Base-by-base conservation (phyloP, 37 sponge, comb jelly and placozoan species). In the Hormiphora californensis region DNA sequence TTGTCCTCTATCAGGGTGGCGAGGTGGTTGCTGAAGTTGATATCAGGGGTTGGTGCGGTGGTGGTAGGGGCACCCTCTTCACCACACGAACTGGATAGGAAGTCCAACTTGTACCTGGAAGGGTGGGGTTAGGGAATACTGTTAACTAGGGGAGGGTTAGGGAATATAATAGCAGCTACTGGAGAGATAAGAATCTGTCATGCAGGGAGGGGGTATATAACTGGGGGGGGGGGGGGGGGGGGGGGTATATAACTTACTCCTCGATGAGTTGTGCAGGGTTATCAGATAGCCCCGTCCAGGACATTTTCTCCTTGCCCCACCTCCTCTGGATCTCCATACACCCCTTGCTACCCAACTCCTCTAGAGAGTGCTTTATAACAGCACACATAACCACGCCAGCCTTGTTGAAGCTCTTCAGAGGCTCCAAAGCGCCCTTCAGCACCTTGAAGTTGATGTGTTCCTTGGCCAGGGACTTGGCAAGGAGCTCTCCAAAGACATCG, bases 301-400 rank as follows among this genome's bases (percentile, higher is more conserved):
- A 73, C 81, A 73, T 73, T 46, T 73, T 39, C 39, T 73, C 81
- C 44, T 73, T 73, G 21, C 81, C 81, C 81, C 81, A 73, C 43
- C 81, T 73, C 46, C 43, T 33, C 81, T 73, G 81, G 1, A 73
- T 33, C 41, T 73, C 81, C 81, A 73, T 73, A 30, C 81, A 43
- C 8, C 81, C 81, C 46, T 73, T 73, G 46, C 38, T 36, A 4
- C 38, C 81, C 46, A 73, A 46, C 23, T 25, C 23, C 4, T 73
- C 81, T 28, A 73, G 36, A 8, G 81, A 33, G 43, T 7, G 40
- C 46, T 73, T 73, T n/a, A 73, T 73, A 19, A 57, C 81, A 43
- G 40, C 81, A 28, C 81, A 73, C 81, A 73, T 32, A 28, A 73
- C 81, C 40, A 73, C 15, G 5, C 81, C 81, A 39, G 81, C 81